Evolutionary conservation across 1,140 invertebrate genomes (phyloP).

Genomic region (Drosophila bocki): DNA sequence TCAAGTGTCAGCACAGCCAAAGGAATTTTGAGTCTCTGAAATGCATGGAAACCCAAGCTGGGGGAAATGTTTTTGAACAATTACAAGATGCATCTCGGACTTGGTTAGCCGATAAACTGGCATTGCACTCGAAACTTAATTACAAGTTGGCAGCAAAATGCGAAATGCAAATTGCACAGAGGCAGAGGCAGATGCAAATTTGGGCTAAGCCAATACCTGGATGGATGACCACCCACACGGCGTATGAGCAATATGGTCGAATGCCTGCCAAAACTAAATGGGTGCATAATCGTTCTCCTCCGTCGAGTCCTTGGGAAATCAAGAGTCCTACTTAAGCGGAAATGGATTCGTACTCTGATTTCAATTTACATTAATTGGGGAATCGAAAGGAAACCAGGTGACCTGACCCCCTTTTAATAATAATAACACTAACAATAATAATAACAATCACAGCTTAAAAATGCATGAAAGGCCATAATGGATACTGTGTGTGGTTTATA

Average conservation of each 20-base stretch:
- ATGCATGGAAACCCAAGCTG: neutral
- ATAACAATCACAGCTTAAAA: constrained; percentile 39
- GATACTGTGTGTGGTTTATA: neutral
- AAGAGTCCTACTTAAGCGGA: constrained; percentile 75
- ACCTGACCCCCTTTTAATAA: neutral
- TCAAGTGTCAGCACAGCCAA: neutral
- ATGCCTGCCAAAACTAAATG: constrained; percentile 54
- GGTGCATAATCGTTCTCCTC: constrained; percentile 28
- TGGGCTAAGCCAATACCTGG: constrained; percentile 44
- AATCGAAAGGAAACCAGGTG: constrained; percentile 18
- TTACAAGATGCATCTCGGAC: constrained; percentile 37
- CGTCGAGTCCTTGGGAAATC: constrained; percentile 60
- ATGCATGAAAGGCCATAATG: constrained; percentile 51
- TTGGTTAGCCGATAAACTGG: constrained; percentile 70
- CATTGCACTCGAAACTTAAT: constrained; percentile 79
- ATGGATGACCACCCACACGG: constrained; percentile 34
- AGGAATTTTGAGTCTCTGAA: neutral
- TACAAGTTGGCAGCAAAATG: constrained; percentile 66
- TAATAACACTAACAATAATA: neutral
- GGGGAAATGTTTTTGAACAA: constrained; percentile 19
- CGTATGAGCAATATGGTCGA: constrained; percentile 72
- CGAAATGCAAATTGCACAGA: constrained; percentile 41
- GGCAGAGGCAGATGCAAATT: constrained; percentile 11
- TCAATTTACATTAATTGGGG: constrained; percentile 78
- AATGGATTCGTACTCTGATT: constrained; percentile 76